Percentiles rank a stretch among this genome's conserved stretches.
phyloP scores from a whole-genome alignment of 2,888 invertebrate species.

The Cerastoderma edule region DNA sequence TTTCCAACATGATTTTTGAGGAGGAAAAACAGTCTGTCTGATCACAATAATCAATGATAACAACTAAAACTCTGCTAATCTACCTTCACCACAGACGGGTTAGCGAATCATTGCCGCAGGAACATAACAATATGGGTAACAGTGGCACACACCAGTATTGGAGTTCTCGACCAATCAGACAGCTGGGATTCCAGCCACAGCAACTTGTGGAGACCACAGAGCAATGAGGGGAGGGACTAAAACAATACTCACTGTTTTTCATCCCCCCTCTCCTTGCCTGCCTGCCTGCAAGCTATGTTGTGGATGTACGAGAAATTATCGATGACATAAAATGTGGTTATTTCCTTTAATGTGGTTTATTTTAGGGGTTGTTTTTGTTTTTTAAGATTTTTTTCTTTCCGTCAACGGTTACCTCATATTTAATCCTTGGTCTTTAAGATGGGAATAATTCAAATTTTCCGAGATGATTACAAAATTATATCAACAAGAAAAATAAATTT shows the following conservation, averaged over 20 bases:
- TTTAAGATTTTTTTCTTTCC: too few species aligned
- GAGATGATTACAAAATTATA: too few species aligned
- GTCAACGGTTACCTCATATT: too few species aligned
- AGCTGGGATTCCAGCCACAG: constrained; percentile 27
- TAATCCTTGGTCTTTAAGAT: too few species aligned
- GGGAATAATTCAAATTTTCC: too few species aligned
- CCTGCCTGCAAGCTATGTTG: constrained; percentile 17
- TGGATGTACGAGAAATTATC: too few species aligned
- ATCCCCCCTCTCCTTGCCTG: neutral
- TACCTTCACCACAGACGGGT: constrained; percentile 22
- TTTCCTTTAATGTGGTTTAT: too few species aligned
- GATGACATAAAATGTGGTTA: too few species aligned
- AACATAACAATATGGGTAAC: constrained; percentile 45
- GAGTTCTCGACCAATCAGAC: constrained; percentile 47
- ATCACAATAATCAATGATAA: constrained; percentile 51
- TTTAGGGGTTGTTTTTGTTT: too few species aligned
- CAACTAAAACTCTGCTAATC: constrained; percentile 27
- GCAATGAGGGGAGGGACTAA: constrained; percentile 43
- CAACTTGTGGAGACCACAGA: constrained; percentile 29
- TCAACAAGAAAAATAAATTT: too few species aligned
- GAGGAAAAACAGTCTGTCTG: constrained; percentile 1
- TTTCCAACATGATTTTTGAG: constrained; percentile 49
- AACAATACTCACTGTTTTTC: constrained; percentile 42
- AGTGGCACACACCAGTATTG: constrained; percentile 44
- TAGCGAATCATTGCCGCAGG: constrained; percentile 52